Evolutionary conservation across 2,888 invertebrate species (phyloP), one percentile per base, ranked within the genome.

Genomic region (Clanis bilineata): DNA sequence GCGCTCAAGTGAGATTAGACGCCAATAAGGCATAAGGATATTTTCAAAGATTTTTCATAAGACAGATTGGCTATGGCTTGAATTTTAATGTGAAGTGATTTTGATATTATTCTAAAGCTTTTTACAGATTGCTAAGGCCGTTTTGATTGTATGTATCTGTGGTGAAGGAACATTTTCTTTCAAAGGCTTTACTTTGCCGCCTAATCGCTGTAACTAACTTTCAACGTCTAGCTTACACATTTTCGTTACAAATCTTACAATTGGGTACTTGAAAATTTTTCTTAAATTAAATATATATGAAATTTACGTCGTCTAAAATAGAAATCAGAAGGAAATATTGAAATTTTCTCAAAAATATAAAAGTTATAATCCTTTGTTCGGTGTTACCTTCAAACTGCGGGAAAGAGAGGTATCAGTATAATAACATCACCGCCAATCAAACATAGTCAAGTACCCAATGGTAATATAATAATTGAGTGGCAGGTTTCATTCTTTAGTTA

Each of bases 1-100:
- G 74, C 72, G 78, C 76, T 79, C 77, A 79, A 83, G 79, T 82
- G 82, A 83, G 82, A 85, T 69, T 85, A 82, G 77, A 72, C 64
- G 77, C 75, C 77, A 69, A 6, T 80, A 78, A 76, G 79, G 77
- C 76, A 61, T 63, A 71, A 58, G 67, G 67, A 69, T 74, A 73
- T 75, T 72, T 73, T 71, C 63, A 66, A 70, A 59, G 61, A 61
- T 68, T 68, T 66, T 66, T 65, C 47, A 22, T 25, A 47, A 51
- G 57, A 64, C 57, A 51, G 51, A 51, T 51, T 32, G 32, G 51
- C 18, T 51, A 51, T 32, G 32, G 51, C 51, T 51, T 32, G 32
- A 32, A 32, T 63, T 67, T 70, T 71, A 67, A 66, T 68, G 65
- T 62, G 57, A 64, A 62, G 64, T 63, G 57, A 59, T 55, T 57